Base-by-base conservation (phyloP, 2,797 vertebrate species). In the Sylvilagus floridanus region DNA sequence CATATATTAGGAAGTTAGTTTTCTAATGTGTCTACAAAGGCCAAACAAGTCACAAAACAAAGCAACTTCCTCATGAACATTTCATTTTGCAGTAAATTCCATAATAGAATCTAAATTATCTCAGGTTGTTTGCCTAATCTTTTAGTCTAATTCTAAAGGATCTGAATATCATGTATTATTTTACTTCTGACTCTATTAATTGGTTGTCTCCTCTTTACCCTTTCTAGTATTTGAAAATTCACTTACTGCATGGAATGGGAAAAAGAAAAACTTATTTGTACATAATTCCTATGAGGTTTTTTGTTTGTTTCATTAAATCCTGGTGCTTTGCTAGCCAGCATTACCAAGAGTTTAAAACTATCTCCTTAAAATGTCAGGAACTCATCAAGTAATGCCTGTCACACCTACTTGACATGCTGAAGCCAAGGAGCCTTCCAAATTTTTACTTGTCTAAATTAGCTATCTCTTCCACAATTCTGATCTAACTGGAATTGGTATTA, bases 401-500 rank as follows among this genome's bases (percentile, higher is more conserved):
- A 86, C 84, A 50, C 76, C 66, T 96, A 83, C 11, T 60, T 22
- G 2, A 94, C 87, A 87, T 92, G 79, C 54, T 91, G 71, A 95
- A 94, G 68, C 89, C 89, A 95, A 3, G 52, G 42, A 82, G 57
- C 87, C 94, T 97, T 96, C 89, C 85, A 88, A 92, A 85, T 26
- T 78, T 96, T 85, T 92, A 65, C 76, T 96, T 93, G 83, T 95
- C 72, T 96, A 97, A 97, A 97, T 97, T 95, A 97, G 37, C 84
- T 96, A 93, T 78, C 72, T 35, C 28, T 88, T 95, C 88, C 54
- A 96, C 5, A 8, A 93, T 85, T 96, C 75, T 95, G 93, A 96
- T 97, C 88, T 97, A 96, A 97, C 97, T 97, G 97, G 96, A 97
- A 96, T 97, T 97, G 63, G 95, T 98, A 96, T 97, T 96, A 97